Percentiles rank a stretch among this genome's conserved stretches.
Evolutionary conservation across 2,113 vertebrate species (phyloP).

Genomic region (Melanerpes aurifrons): DNA sequence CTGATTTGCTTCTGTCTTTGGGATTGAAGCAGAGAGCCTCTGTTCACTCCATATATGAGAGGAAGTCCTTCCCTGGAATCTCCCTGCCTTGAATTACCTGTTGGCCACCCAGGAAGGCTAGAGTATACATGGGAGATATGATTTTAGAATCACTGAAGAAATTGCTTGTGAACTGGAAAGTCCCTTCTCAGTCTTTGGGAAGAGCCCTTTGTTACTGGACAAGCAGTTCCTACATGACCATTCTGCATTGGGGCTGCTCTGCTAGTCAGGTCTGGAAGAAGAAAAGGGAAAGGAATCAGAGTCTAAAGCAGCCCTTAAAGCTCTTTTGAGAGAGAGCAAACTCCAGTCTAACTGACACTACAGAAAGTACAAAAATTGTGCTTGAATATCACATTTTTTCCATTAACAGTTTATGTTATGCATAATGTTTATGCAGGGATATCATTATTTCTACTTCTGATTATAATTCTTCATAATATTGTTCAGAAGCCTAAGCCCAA

Average conservation of each 20-base stretch:
- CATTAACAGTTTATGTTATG: not conserved
- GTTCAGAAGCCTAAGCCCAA: too few relatives aligned
- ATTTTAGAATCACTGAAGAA: constrained; percentile 10
- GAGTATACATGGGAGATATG: not conserved
- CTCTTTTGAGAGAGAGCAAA: not conserved
- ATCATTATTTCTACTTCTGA: not conserved
- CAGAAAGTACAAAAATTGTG: not conserved
- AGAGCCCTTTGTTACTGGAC: not conserved
- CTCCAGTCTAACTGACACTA: not conserved
- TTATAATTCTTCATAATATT: not conserved
- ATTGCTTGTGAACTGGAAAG: not conserved
- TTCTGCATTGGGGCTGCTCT: not conserved
- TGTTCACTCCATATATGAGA: not conserved
- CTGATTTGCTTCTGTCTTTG: not conserved
- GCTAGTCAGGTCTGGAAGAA: not conserved
- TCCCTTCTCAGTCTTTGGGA: not conserved
- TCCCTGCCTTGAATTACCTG: not conserved
- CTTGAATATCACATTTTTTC: not conserved
- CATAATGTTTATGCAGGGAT: not conserved
- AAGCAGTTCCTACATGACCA: not conserved
- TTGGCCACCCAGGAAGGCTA: not conserved
- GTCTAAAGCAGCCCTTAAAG: not conserved
- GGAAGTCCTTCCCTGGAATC: not conserved
- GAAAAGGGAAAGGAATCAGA: not conserved
- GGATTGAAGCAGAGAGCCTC: not conserved